Base-by-base conservation (phyloP, 2,888 invertebrate genomes). In the Rotaria socialis region DNA sequence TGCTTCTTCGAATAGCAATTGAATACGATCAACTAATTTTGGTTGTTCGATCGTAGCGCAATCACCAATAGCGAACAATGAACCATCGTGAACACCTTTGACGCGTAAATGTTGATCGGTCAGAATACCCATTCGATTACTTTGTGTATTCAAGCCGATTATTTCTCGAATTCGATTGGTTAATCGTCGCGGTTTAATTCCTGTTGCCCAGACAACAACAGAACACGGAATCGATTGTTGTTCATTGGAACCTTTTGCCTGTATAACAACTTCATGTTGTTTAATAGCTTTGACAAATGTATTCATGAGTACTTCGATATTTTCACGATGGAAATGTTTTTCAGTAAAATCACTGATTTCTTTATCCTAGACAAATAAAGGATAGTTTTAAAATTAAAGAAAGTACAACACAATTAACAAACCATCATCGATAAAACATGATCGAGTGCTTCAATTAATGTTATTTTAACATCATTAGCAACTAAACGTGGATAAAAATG, bases 171-270 rank as follows among this genome's bases (percentile, higher is more conserved):
- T 47, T 5, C 47, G 43, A 80, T 80, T 47, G n/a, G 80, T 80
- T 47, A 80, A 47, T 47, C 47, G n/a, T 47, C 80, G 43, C 47
- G 43, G 91, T 35, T 91, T 90, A 85, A 92, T 88, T 0, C 92
- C 92, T 10, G 91, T 90, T 87, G 91, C 91, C 92, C 92, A 91
- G 8, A 92, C 91, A 47, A 91, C 90, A 84, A 92, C 88, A 27
- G 91, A 91, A 89, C 91, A 91, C 0, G 90, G 90, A 35, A 92
- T 56, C 16, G 88, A 88, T 10, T 88, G 88, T 80, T 41, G 41
- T 80, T 80, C 47, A n/a, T 43, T 80, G 10, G 80, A 80, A 24
- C 80, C 80, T 80, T 80, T 80, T 11, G 0, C 8, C 24, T 80
- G 80, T n/a, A 80, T 19, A 80, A 80, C 16, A 80, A 80, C 80